Percentiles rank a stretch among this genome's conserved stretches.
Evolutionary conservation across 2,797 vertebrate genomes (phyloP).

Genomic region (Gymnoscopelus braueri): DNA sequence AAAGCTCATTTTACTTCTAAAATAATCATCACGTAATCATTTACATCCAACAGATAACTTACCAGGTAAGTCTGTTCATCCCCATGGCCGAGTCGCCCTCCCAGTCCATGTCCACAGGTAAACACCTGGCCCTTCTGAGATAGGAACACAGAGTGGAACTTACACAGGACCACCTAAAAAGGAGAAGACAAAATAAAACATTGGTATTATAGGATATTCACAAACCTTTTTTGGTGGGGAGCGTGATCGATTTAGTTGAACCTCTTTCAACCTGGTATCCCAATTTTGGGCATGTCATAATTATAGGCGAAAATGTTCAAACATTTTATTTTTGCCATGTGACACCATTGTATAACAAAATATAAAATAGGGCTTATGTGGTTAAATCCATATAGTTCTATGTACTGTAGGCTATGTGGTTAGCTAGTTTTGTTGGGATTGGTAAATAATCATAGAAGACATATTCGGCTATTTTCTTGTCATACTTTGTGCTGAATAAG

Average conservation of each 20-base stretch:
- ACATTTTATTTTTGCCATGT: neutral
- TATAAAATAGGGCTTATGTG: too few species aligned
- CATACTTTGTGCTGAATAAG: slow-evolving; percentile 23
- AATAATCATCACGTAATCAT: too few species aligned
- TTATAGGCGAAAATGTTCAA: too few species aligned
- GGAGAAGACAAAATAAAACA: slow-evolving; percentile 15
- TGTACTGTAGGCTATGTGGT: neutral
- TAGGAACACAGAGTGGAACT: slow-evolving; percentile 98
- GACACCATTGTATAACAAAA: too few species aligned
- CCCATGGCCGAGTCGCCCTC: slow-evolving; percentile 95
- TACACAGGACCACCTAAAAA: slow-evolving; percentile 92
- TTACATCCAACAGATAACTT: slow-evolving; percentile 35
- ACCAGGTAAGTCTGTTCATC: slow-evolving; percentile 98
- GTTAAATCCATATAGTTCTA: neutral
- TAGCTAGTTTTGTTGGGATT: too few species aligned
- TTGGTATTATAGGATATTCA: neutral
- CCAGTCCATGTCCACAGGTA: slow-evolving; percentile 97
- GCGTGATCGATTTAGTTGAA: too few species aligned
- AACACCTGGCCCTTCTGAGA: slow-evolving; percentile 97
- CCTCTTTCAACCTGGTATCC: too few species aligned
- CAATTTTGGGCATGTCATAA: too few species aligned
- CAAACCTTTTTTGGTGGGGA: neutral
- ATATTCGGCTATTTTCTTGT: neutral
- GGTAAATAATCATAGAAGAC: neutral
- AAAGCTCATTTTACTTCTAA: too few species aligned